phyloP scores from a whole-genome alignment of 2,113 vertebrate species.

The Campylomormyrus tamandua region DNA sequence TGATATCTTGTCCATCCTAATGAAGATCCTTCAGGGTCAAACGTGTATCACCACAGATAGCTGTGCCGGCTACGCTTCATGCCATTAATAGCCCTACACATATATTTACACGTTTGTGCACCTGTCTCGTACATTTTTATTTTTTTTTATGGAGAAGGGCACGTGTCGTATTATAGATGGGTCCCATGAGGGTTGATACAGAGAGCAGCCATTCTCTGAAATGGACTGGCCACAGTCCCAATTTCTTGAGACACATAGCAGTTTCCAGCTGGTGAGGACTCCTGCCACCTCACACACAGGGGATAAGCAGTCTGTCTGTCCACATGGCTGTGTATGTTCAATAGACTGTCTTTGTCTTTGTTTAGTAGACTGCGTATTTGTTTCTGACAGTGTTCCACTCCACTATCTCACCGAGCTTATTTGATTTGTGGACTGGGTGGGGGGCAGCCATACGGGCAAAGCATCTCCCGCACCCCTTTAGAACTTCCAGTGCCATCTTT shows the following conservation, averaged over 20 bases:
- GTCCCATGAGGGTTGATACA: background rate
- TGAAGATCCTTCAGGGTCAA: background rate
- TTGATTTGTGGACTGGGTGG: background rate
- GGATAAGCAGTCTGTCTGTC: background rate
- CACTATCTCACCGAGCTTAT: background rate
- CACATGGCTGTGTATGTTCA: conserved; percentile 12
- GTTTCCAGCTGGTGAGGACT: background rate
- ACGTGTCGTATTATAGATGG: background rate
- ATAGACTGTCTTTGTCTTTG: conserved; percentile 7
- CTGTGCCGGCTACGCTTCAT: background rate
- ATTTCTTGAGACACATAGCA: background rate
- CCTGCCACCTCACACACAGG: background rate
- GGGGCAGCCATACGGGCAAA: background rate
- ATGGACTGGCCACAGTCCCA: background rate
- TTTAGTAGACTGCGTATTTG: conserved; percentile 14
- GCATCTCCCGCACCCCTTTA: background rate
- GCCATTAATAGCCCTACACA: background rate
- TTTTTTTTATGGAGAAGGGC: background rate
- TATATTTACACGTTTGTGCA: background rate
- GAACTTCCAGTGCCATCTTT: background rate
- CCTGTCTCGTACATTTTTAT: background rate
- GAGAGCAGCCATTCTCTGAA: background rate
- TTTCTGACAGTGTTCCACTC: background rate
- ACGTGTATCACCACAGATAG: background rate
- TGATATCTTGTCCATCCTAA: background rate